Evolutionary conservation across 23 tunicate species (phyloP).

Genomic region (Botrylloides violaceus): DNA sequence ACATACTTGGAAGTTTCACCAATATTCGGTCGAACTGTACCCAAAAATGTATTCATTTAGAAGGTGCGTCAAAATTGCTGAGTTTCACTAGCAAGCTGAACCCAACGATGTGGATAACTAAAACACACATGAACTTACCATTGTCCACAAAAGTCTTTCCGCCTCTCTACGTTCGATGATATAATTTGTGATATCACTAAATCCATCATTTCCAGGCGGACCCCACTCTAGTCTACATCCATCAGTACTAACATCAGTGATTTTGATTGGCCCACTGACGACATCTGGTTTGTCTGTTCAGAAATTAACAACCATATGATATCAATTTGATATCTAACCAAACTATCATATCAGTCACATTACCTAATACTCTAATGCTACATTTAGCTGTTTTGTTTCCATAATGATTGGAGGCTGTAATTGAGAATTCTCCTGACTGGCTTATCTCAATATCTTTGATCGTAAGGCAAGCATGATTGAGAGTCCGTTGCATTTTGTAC

Average conservation of each 20-base stretch:
- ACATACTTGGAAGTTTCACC: no score
- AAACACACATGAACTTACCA: conserved; percentile 8
- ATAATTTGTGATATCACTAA: conserved; percentile 18
- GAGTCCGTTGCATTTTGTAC: conserved; percentile 4
- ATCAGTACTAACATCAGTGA: conserved; percentile 9
- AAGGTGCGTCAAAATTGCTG: no score
- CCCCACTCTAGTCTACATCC: conserved; percentile 14
- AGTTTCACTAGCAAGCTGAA: no score
- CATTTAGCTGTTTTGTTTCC: conserved; percentile 2
- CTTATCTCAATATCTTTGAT: conserved; percentile 20
- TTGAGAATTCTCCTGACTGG: conserved; percentile 20
- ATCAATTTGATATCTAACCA: neutral
- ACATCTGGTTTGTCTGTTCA: conserved; percentile 14
- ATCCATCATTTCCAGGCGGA: conserved; percentile 16
- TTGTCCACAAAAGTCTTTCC: conserved; percentile 15
- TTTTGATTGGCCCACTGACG: conserved; percentile 23
- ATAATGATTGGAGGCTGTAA: conserved; percentile 19
- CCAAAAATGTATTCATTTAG: no score
- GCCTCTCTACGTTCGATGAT: conserved; percentile 32
- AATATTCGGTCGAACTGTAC: no score
- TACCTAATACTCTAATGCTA: conserved; percentile 27
- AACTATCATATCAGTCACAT: neutral
- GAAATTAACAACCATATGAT: neutral
- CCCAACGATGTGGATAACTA: no score
- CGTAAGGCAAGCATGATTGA: conserved; percentile 26